Evolutionary conservation across 2,797 vertebrate genomes (phyloP).

Genomic region (Myripristis murdjan): DNA sequence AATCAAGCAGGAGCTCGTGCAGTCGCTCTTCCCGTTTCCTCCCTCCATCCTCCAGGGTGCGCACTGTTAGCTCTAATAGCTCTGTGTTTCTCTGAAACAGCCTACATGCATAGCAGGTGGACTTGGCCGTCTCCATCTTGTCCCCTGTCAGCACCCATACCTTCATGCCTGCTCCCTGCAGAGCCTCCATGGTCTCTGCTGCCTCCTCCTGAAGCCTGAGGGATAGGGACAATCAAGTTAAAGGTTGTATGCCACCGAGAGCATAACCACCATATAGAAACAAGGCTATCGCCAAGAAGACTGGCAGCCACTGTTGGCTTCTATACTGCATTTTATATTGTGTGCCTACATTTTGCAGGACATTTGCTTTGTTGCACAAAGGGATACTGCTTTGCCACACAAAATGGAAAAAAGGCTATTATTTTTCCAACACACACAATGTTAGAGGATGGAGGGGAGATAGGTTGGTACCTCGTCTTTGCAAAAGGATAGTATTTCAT

Average conservation of each 20-base stretch:
- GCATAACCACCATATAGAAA: too few relatives aligned
- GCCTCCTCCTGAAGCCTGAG: conserved; percentile 95
- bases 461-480: too few relatives aligned
- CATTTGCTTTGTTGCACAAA: too few relatives aligned
- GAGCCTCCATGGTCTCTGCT: conserved; percentile 94
- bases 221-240: not conserved
- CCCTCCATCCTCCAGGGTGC: conserved; percentile 85
- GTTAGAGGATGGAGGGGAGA: too few relatives aligned
- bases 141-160: conserved; percentile 98
- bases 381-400: too few relatives aligned
- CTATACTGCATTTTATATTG: too few relatives aligned
- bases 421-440: too few relatives aligned
- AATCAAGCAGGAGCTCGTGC: conserved; percentile 92
- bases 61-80: conserved; percentile 93
- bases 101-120: conserved; percentile 96
- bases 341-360: too few relatives aligned
- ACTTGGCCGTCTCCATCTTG: conserved; percentile 98
- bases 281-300: too few relatives aligned
- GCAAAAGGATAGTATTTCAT: too few relatives aligned
- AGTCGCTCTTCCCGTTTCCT: conserved; percentile 89
- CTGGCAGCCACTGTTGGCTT: too few relatives aligned
- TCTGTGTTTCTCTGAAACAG: conserved; percentile 95
- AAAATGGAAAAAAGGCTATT: too few relatives aligned
- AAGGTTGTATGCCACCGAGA: not conserved
- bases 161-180: conserved; percentile 95